Evolutionary conservation across 2,113 vertebrate species (phyloP).

Genomic region (Furnarius figulus): DNA sequence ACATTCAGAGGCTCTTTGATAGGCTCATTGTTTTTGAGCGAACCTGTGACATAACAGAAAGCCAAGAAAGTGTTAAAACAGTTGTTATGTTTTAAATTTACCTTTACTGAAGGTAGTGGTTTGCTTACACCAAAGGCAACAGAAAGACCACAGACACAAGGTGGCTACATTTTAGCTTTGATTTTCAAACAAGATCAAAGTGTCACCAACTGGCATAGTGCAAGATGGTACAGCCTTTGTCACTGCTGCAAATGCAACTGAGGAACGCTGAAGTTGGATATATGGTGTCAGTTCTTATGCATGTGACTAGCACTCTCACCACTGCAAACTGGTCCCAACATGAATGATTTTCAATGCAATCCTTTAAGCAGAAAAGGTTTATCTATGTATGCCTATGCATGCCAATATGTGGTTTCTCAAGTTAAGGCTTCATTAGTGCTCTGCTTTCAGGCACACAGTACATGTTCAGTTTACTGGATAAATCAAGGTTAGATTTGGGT

Average conservation of each 20-base stretch:
- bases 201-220: not conserved
- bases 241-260: not conserved
- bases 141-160: not conserved
- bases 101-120: not conserved
- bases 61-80: not conserved
- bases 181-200: not conserved
- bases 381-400: not conserved
- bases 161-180: not conserved
- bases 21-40: conserved; percentile 24
- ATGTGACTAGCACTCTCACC: not conserved
- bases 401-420: not conserved
- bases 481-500: not conserved
- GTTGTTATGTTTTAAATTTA: not conserved
- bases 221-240: not conserved
- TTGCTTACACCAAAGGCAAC: not conserved
- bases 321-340: not conserved
- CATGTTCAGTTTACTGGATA: not conserved
- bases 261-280: not conserved
- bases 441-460: not conserved
- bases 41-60: conserved; percentile 55
- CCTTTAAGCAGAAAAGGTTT: not conserved
- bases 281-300: not conserved
- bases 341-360: not conserved
- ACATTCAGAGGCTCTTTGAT: conserved; percentile 1
- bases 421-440: not conserved